phyloP scores from a whole-genome alignment of 2,888 invertebrate species.

The Meiosimyza decipiens region DNA sequence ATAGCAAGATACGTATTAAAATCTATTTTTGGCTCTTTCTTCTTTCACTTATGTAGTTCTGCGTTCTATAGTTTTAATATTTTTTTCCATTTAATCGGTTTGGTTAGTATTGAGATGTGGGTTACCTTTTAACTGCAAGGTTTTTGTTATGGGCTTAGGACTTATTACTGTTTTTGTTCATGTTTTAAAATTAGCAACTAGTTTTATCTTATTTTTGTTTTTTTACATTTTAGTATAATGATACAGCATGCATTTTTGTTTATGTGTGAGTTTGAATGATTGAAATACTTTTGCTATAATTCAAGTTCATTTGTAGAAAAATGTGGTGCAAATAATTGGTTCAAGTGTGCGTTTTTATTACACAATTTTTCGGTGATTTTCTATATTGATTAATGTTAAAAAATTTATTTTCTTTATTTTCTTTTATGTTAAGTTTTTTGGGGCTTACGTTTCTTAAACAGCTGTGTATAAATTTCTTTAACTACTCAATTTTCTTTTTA shows the following conservation, averaged over 20 bases:
- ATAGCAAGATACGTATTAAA: constrained; percentile 45
- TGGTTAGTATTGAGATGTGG: too few relatives aligned
- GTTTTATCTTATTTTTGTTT: constrained; percentile 22
- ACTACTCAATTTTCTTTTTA: constrained; percentile 40
- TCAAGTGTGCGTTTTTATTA: constrained; percentile 7
- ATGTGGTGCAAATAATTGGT: constrained; percentile 34
- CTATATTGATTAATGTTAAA: constrained; percentile 26
- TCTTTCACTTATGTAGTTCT: too few relatives aligned
- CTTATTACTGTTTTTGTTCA: neutral
- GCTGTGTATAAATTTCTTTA: constrained; percentile 43
- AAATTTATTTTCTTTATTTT: constrained; percentile 36
- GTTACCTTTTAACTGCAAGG: neutral
- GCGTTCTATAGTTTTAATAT: too few relatives aligned
- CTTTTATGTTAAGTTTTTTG: constrained; percentile 21
- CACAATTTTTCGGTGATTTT: neutral
- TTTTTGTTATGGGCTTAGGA: neutral
- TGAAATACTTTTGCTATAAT: constrained; percentile 29
- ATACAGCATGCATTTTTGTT: constrained; percentile 6
- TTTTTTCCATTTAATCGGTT: too few relatives aligned
- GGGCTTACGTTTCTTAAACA: constrained; percentile 21
- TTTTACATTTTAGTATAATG: constrained; percentile 1
- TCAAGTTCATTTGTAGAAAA: constrained; percentile 5
- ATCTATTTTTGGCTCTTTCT: constrained; percentile 41
- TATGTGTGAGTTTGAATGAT: constrained; percentile 29
- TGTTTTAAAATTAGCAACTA: constrained; percentile 38